Base-by-base conservation (phyloP, 2,113 vertebrate genomes). In the Ploceus nigricollis region DNA sequence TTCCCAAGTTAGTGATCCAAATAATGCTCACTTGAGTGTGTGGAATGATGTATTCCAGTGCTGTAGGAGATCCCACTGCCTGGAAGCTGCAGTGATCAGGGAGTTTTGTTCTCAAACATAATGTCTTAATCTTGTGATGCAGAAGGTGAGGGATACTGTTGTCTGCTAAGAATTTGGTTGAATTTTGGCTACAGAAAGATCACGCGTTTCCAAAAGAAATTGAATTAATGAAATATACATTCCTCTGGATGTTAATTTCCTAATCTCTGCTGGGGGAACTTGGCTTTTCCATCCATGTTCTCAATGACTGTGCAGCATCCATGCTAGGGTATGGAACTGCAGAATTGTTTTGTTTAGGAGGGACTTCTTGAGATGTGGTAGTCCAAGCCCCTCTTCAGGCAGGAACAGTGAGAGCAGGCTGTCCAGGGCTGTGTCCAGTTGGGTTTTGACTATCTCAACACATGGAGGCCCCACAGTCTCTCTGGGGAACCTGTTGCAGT, bases 81-180 rank as follows among this genome's bases (percentile, higher is more conserved):
- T 61, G 50, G 37, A 39, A 77, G 13, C 50, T 65, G n/a, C n/a
- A 47, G 0, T 60, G 37, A 25, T 47, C 0, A 0, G 8, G 28
- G 8, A 39, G 30, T 47, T 93, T 50, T 64, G 30, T 66, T 80
- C 61, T 85, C 24, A 23, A 23, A 28, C 20, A 14, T n/a, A 4
- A 15, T 24, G 25, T 44, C 53, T 64, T 42, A 35, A 47, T 72
- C 54, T 69, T 48, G 28, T 47, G 40, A 13, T 51, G 30, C 37
- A 64, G 37, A 25, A 35, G 27, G 10, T 61, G 21, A 68, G 71
- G 39, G 35, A 44, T 50, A 44, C 35, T 86, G 66, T 53, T 89
- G 40, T 50, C 53, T 80, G 57, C 58, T 81, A 60, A 77, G 69
- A 83, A 94, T 51, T n/a, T 28, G 19, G 17, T 40, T 89, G 69